These are phyloP conservation scores for Stenopsyche tienmushanensis DNA, from an alignment of 1,140 invertebrate species.

Conservation along the genomic window DNA sequence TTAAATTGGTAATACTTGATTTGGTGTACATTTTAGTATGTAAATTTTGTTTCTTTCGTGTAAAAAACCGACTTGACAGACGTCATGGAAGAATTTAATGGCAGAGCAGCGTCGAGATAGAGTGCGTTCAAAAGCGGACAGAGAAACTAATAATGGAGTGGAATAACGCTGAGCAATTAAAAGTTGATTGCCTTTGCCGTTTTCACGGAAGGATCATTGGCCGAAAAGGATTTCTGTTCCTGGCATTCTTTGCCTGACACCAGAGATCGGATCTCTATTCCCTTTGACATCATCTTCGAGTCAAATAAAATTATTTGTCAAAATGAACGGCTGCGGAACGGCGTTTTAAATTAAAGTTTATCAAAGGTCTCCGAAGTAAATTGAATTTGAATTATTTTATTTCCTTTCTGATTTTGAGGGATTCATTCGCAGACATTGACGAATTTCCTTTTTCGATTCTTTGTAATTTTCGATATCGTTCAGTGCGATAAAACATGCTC, in stretches of 20 bases:
- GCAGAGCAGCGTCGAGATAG: too few species aligned
- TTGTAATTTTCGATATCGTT: background rate
- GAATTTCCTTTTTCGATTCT: slow-evolving; percentile 10
- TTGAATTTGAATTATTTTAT: slow-evolving; percentile 26
- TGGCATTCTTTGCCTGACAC: background rate
- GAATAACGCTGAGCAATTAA: slow-evolving; percentile 5
- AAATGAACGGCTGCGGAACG: slow-evolving; percentile 4
- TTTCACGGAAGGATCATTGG: background rate
- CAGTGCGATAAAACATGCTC: background rate
- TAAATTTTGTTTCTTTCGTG: too few species aligned
- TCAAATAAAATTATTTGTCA: slow-evolving; percentile 27
- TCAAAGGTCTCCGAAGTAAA: slow-evolving; percentile 21
- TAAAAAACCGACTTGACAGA: too few species aligned
- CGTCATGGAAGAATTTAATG: too few species aligned
- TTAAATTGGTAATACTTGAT: too few species aligned
- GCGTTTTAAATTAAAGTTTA: slow-evolving; percentile 26
- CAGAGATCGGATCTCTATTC: background rate
- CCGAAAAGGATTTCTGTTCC: slow-evolving; percentile 8
- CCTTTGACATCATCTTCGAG: slow-evolving; percentile 10
- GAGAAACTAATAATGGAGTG: background rate
- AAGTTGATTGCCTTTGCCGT: slow-evolving; percentile 8
- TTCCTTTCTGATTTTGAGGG: slow-evolving; percentile 8
- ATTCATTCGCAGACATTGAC: background rate
- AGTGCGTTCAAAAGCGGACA: too few species aligned
- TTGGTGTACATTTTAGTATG: too few species aligned